Base-by-base conservation (phyloP, 2,888 invertebrate species). In the Agonopterix arenella region DNA sequence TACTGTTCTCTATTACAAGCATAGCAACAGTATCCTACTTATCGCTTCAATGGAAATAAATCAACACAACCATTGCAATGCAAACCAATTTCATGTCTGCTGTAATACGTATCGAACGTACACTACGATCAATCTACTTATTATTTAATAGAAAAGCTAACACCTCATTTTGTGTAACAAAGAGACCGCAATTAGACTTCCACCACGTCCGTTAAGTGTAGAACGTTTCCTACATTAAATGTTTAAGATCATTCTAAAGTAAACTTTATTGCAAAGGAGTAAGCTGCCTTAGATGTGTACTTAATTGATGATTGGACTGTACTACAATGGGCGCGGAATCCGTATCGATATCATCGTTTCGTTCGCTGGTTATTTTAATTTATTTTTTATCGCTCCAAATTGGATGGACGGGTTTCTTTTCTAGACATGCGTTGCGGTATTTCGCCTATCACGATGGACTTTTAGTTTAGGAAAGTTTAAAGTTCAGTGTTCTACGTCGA, bases 131-230 rank as follows among this genome's bases (percentile, higher is more conserved):
- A 63, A 78, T n/a, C 80, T 76, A 78, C 80, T 83, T 83, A 83
- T 84, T 85, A 85, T 84, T 83, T 83, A 85, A 86, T 84, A 83
- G 79, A 76, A 80, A 75, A 84, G 80, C 84, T 84, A 85, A 86
- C 88, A 88, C 86, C 80, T 88, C 85, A 86, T 88, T 88, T 86
- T 83, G 76, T 82, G 73, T 84, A 82, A 86, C 85, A 89, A 89
- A 85, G 83, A 77, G 60, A 63, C 78, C 78, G 81, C 86, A 86
- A 86, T 89, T 89, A 85, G 80, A 79, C 28, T 73, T 73, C 77
- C 80, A 74, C 80, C 71, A 76, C 76, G 76, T 80, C 70, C 68
- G 64, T 28, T 68, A 67, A 73, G 74, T 68, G 28, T 28, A 5
- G 28, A 28, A 7, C 5, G 28, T 7, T 28, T 5, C 28, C 28